Conservation (phyloP, 2,797 vertebrate species). For the Liasis olivaceus region DNA sequence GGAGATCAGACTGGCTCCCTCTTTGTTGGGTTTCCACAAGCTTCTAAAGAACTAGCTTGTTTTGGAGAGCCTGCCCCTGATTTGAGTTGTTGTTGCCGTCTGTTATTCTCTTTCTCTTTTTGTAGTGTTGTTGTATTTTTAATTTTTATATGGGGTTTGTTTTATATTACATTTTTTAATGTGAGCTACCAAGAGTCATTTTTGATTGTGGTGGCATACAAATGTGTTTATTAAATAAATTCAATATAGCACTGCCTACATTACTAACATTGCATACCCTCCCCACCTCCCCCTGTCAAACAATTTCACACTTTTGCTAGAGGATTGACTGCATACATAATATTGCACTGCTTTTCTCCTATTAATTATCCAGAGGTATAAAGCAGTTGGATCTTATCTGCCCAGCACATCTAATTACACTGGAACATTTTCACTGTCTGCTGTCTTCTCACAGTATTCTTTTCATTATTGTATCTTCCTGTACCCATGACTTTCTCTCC, state of each 20-base stretch:
- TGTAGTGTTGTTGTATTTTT: neutral
- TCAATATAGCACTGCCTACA: neutral
- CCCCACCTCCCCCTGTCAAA: neutral
- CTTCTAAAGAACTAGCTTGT: neutral
- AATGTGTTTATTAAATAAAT: neutral
- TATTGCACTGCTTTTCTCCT: neutral
- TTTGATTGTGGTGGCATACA: neutral
- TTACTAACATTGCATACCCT: neutral
- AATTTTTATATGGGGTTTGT: neutral
- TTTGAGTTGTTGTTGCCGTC: neutral
- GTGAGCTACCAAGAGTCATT: neutral
- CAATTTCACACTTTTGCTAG: neutral
- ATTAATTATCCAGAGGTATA: neutral
- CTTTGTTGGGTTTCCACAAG: neutral
- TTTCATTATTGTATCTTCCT: conserved; percentile 57
- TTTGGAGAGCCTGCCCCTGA: neutral
- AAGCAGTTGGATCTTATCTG: neutral
- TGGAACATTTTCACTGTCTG: conserved; percentile 3
- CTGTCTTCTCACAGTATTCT: conserved; percentile 34
- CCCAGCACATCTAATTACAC: neutral
- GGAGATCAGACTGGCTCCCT: neutral
- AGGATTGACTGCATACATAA: neutral
- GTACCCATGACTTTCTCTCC: conserved; percentile 38
- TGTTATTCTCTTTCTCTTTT: neutral
- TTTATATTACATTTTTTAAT: neutral